Conservation (phyloP, 2,888 invertebrate species). For the Calliphora vomitoria region DNA sequence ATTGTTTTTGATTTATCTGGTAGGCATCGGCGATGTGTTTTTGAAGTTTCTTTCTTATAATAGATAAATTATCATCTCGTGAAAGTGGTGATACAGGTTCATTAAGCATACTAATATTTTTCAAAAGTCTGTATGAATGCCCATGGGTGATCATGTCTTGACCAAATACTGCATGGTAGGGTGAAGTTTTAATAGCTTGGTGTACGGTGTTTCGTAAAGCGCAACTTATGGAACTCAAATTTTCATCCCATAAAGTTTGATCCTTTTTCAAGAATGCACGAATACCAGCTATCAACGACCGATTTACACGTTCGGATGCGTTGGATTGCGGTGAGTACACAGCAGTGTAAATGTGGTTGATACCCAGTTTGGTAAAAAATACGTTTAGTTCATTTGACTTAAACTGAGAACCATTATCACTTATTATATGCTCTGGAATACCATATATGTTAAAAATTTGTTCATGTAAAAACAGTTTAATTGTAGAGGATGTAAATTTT, state of each 20-base stretch:
- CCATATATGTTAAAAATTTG: not conserved
- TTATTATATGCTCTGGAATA: not conserved
- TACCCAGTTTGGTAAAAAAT: not conserved
- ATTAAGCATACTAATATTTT: not conserved
- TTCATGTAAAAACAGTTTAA: not conserved
- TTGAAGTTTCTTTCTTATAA: too few species aligned
- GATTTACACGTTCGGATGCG: conserved; percentile 45
- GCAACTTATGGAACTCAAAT: conserved; percentile 10
- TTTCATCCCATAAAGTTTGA: conserved; percentile 24
- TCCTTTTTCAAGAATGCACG: not conserved
- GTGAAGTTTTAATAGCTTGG: not conserved
- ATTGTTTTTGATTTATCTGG: too few species aligned
- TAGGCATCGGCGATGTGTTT: too few species aligned
- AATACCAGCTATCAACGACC: conserved; percentile 9
- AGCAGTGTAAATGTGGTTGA: not conserved
- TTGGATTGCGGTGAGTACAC: conserved; percentile 46
- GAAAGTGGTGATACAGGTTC: not conserved
- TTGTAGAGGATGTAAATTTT: not conserved
- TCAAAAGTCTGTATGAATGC: not conserved
- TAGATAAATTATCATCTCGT: not conserved
- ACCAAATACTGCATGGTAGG: too few species aligned
- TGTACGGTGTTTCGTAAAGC: not conserved
- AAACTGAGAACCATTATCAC: not conserved
- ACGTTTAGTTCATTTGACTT: not conserved
- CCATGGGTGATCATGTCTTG: conserved; percentile 36